Evolutionary conservation across 2,113 vertebrate species (phyloP), one percentile per base, ranked within the genome.

Genomic region (Carollia perspicillata): DNA sequence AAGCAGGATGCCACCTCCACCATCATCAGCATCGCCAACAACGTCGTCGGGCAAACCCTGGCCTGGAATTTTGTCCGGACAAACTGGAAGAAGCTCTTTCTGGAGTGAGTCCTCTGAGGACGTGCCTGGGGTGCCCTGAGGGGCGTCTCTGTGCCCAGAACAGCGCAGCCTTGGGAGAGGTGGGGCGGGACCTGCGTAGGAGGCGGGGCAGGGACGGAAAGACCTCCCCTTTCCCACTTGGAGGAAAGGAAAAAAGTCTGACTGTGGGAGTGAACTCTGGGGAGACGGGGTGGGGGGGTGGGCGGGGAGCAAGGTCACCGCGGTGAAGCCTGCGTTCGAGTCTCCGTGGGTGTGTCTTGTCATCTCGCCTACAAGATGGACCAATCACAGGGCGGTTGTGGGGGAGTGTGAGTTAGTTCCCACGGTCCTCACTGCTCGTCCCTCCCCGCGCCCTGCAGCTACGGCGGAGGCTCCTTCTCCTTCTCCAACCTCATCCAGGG

Each of bases 391-490:
- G 10, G 33, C 9, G 22, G 77, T 0, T 16, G 17, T 51, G 74
- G 72, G 53, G 53, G 0, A 4, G 17, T 4, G 86, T 26, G 17
- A 2, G 0, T 30, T 8, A 9, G 23, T 5, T 17, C 68, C 23
- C 0, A 5, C 8, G 28, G 3, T 5, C 0, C 58, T 88, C 69
- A 75, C 2, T 1, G 18, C 2, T 0, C 44, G 2, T 17, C 2
- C 3, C 33, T 33, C 18, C 87, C 42, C 20, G 20, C 0, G 0
- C 44, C 66, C 49, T 42, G 60, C 98, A 99, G 99, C 79, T 99
- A 98, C 0, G 99, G 99, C 0, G 99, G 99, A 0, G 99, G 99
- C 47, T 99, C 99, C 1, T 99, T 99, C 98, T 99, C 99, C 80
- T 99, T 99, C 97, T 92, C 99, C 42, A 79, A 60, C 51, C 96